These are phyloP conservation scores for Apantesis nais DNA, from an alignment of 2,888 invertebrate species.

Conservation along the genomic window DNA sequence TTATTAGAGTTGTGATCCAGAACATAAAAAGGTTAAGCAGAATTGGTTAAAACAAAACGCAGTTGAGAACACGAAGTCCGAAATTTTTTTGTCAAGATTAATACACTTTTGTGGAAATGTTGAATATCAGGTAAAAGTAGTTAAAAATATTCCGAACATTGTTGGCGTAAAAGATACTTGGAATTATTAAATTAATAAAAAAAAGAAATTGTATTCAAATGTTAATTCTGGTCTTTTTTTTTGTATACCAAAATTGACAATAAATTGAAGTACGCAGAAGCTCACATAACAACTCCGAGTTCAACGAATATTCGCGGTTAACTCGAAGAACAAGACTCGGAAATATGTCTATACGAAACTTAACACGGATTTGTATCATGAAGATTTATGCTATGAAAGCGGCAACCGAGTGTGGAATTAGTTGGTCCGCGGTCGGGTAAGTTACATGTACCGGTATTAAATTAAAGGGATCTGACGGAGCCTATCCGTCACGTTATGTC, in stretches of 20 bases:
- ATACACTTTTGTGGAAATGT: neutral
- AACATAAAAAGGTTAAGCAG: neutral
- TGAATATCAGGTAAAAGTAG: neutral
- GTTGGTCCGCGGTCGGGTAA: constrained; percentile 40
- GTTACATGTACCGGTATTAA: constrained; percentile 47
- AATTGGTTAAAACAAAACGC: neutral
- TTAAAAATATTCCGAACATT: neutral
- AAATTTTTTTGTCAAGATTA: neutral
- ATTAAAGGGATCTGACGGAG: constrained; percentile 57
- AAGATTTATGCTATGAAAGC: constrained; percentile 43
- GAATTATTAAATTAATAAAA: no score
- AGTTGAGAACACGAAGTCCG: neutral
- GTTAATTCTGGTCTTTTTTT: no score
- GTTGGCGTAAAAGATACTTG: neutral
- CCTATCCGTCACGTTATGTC: constrained; percentile 64
- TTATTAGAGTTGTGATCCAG: neutral
- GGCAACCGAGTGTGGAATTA: constrained; percentile 41
- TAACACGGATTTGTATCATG: constrained; percentile 34
- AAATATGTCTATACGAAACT: constrained; percentile 38
- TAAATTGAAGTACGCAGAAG: neutral
- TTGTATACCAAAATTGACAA: neutral
- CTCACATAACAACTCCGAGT: constrained; percentile 8
- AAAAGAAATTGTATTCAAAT: no score
- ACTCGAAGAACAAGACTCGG: constrained; percentile 19
- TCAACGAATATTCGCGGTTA: constrained; percentile 12